These are phyloP conservation scores for Bombus waltoni DNA, from an alignment of 1,140 invertebrate species.

Conservation along the genomic window DNA sequence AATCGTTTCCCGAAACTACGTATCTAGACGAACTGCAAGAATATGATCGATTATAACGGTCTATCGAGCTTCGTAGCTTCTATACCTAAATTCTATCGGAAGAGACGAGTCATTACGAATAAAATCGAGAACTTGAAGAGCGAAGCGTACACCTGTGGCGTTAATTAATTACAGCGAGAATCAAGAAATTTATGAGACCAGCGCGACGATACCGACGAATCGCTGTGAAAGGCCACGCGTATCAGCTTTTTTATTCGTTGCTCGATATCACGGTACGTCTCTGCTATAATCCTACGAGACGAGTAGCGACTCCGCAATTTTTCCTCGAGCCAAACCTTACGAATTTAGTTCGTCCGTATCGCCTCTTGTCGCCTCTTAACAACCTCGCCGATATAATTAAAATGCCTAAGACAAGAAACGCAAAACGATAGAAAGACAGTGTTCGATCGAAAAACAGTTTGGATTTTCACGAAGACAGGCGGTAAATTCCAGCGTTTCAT, in stretches of 20 bases:
- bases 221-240: not conserved
- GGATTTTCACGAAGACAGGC: constrained; percentile 1
- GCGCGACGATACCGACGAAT: too few species aligned
- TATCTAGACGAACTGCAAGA: too few species aligned
- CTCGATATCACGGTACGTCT: not conserved
- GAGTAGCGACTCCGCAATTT: not conserved
- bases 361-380: not conserved
- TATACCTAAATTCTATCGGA: too few species aligned
- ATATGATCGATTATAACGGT: too few species aligned
- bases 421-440: not conserved
- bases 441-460: not conserved
- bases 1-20: too few species aligned
- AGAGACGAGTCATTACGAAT: not conserved
- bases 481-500: constrained; percentile 10
- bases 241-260: not conserved
- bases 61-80: too few species aligned
- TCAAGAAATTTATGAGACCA: not conserved
- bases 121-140: not conserved
- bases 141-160: not conserved
- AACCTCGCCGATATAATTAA: not conserved
- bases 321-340: too few species aligned
- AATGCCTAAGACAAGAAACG: not conserved
- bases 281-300: not conserved
- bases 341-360: not conserved
- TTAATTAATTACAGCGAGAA: not conserved